Percentiles rank a stretch among this genome's conserved stretches.
Evolutionary conservation across 2,888 invertebrate genomes (phyloP).

Genomic region (Hipparchia semele): DNA sequence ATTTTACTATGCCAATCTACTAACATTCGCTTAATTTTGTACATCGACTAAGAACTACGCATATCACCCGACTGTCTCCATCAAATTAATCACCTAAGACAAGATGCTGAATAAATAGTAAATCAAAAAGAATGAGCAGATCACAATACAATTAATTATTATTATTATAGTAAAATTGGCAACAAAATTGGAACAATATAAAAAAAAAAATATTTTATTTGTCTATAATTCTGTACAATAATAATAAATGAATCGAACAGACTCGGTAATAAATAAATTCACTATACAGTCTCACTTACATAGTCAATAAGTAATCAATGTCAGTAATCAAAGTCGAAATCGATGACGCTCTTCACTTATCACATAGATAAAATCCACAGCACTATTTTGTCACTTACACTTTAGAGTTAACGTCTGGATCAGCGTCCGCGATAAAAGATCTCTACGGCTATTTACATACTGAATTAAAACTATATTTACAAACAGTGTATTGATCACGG

Average conservation of each 20-base stretch:
- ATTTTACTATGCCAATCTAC: slow-evolving; percentile 71
- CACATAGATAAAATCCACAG: slow-evolving; percentile 81
- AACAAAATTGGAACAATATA: slow-evolving; percentile 72
- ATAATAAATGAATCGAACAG: slow-evolving; percentile 66
- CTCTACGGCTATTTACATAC: slow-evolving; percentile 68
- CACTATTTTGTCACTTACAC: slow-evolving; percentile 80
- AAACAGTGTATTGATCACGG: slow-evolving; percentile 41
- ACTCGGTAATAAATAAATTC: slow-evolving; percentile 79
- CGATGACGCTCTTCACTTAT: slow-evolving; percentile 72
- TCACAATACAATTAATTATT: slow-evolving; percentile 56
- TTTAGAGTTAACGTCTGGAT: slow-evolving; percentile 66
- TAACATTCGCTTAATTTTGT: slow-evolving; percentile 75
- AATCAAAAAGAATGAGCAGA: slow-evolving; percentile 55
- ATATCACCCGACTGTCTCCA: slow-evolving; percentile 66
- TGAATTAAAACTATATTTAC: slow-evolving; percentile 63
- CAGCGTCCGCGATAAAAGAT: slow-evolving; percentile 65
- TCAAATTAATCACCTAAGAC: slow-evolving; percentile 61
- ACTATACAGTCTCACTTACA: slow-evolving; percentile 78
- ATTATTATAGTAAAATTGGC: slow-evolving; percentile 55
- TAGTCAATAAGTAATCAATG: slow-evolving; percentile 56
- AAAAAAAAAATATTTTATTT: slow-evolving; percentile 65
- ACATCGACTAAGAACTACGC: slow-evolving; percentile 71
- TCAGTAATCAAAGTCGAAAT: slow-evolving; percentile 54
- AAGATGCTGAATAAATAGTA: slow-evolving; percentile 69
- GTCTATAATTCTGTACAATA: slow-evolving; percentile 69